Percentiles rank a stretch among this genome's conserved stretches.
phyloP scores from a whole-genome alignment of 2,888 invertebrate genomes.

The Marasmarcha lunaedactyla region DNA sequence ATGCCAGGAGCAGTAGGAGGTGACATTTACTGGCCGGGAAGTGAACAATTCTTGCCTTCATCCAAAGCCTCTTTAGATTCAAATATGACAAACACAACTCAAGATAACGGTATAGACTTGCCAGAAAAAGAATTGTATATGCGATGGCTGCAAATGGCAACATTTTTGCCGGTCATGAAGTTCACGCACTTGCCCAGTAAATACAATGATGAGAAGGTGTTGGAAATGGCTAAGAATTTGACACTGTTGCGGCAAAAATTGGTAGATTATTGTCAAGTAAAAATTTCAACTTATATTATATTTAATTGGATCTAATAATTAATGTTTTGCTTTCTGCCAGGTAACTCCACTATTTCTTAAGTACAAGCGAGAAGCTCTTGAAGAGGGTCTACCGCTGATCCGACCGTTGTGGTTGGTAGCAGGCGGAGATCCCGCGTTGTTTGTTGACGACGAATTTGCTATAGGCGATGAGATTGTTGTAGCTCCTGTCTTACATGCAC shows the following conservation, averaged over 20 bases:
- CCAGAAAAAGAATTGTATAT: constrained; percentile 88
- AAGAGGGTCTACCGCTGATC: constrained; percentile 86
- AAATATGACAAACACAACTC: constrained; percentile 31
- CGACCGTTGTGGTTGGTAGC: constrained; percentile 92
- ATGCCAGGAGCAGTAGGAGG: constrained; percentile 96
- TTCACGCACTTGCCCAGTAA: constrained; percentile 91
- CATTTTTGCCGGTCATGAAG: constrained; percentile 92
- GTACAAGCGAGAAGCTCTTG: constrained; percentile 82
- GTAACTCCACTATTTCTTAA: constrained; percentile 82
- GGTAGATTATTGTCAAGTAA: constrained; percentile 45
- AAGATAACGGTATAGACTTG: constrained; percentile 59
- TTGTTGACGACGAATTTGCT: constrained; percentile 87
- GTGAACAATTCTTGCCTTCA: constrained; percentile 64
- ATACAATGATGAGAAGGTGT: constrained; percentile 82
- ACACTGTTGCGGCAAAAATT: constrained; percentile 80
- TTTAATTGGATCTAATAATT: background rate
- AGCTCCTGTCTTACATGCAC: constrained; percentile 83
- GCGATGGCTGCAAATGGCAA: constrained; percentile 91
- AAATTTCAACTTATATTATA: background rate
- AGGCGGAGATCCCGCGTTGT: constrained; percentile 82
- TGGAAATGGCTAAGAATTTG: constrained; percentile 82
- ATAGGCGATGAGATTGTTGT: constrained; percentile 92
- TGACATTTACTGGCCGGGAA: constrained; percentile 77
- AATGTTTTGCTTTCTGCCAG: constrained; percentile 30
- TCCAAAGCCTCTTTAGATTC: constrained; percentile 54